Percentiles rank a stretch among this genome's conserved stretches.
Conservation (phyloP, 2,888 invertebrate species). For the Lepidocyrtinus sp. region DNA sequence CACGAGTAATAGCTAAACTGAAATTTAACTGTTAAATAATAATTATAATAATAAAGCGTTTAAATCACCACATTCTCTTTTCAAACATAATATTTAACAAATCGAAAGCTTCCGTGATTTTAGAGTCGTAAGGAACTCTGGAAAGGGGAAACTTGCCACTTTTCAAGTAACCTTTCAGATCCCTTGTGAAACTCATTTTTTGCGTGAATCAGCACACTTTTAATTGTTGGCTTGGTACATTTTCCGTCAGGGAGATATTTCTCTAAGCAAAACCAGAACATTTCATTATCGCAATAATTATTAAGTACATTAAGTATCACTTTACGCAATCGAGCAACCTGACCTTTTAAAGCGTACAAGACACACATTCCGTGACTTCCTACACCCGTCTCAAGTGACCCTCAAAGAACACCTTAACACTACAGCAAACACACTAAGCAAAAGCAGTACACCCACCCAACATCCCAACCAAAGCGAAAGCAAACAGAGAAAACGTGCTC, state of each 20-base stretch:
- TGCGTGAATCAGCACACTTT: not conserved
- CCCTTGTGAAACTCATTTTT: not conserved
- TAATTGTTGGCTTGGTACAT: not conserved
- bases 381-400: conserved; percentile 5
- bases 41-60: conserved; percentile 5
- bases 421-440: not conserved
- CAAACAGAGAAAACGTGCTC: not conserved
- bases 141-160: not conserved
- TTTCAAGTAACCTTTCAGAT: too few relatives aligned
- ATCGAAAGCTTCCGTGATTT: conserved; percentile 53
- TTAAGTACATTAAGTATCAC: conserved; percentile 11
- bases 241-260: not conserved
- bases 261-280: not conserved
- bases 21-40: not conserved
- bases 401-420: not conserved
- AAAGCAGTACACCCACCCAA: not conserved
- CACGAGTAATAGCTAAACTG: not conserved
- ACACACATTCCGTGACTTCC: not conserved
- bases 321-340: not conserved
- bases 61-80: not conserved
- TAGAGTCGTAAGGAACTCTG: not conserved
- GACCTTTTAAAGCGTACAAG: not conserved
- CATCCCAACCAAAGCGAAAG: not conserved
- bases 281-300: conserved; percentile 15
- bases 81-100: conserved; percentile 32